A percentile compares a stretch with the other conserved stretches of the same genome.
Conservation (phyloP, 2,797 vertebrate genomes). For the Dendrocincla tyrannina region DNA sequence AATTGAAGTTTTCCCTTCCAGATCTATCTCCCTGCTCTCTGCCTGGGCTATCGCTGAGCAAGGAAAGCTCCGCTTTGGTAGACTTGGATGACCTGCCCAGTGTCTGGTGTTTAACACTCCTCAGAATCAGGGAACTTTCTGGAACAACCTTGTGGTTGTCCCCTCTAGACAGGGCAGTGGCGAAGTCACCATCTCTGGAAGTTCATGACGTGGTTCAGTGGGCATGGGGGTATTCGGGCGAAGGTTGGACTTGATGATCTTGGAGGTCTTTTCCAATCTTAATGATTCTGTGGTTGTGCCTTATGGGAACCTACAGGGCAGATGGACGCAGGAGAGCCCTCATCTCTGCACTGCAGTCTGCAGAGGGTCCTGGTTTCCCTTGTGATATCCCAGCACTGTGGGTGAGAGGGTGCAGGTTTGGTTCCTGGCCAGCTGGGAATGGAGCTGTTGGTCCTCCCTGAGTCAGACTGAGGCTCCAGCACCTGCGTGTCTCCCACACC, state of each 20-base stretch:
- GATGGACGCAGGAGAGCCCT: not conserved
- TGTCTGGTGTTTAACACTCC: not conserved
- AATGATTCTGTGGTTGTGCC: not conserved
- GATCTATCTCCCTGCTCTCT: not conserved
- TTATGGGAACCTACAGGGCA: not conserved
- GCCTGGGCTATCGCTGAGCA: not conserved
- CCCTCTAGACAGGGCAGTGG: not conserved
- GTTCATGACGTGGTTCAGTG: not conserved
- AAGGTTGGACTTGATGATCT: not conserved
- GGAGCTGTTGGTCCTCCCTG: not conserved
- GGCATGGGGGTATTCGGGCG: accelerated
- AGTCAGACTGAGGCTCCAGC: not conserved
- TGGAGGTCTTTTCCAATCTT: not conserved
- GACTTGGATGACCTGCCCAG: not conserved
- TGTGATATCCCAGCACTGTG: not conserved
- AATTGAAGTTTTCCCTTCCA: not conserved
- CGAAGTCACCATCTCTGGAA: not conserved
- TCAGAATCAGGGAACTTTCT: not conserved
- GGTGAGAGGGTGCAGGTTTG: not conserved
- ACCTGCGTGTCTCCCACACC: not conserved
- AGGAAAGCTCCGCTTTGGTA: not conserved
- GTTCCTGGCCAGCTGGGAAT: not conserved
- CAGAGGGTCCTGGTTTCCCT: not conserved
- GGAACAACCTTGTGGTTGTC: not conserved
- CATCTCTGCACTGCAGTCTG: not conserved